Evolutionary conservation across 2,888 invertebrate species (phyloP).

Genomic region (Drosophila borborema): DNA sequence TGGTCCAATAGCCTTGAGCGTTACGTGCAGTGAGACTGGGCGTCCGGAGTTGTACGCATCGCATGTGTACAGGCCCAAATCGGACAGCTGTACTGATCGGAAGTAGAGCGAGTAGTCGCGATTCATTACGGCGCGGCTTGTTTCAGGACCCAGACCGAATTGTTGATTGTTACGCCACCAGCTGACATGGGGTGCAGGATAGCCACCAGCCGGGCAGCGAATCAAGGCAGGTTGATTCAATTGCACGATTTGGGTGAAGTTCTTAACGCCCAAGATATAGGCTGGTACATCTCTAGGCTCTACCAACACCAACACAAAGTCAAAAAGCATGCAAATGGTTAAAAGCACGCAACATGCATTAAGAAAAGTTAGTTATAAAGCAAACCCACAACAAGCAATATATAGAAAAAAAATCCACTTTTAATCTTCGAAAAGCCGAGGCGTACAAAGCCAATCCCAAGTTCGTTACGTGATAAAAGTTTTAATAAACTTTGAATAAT

Average conservation of each 20-base stretch:
- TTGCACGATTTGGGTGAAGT: slow-evolving; percentile 89
- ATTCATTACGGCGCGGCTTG: slow-evolving; percentile 87
- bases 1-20: slow-evolving; percentile 90
- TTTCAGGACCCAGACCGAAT: slow-evolving; percentile 88
- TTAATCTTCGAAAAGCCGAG: slow-evolving; percentile 7
- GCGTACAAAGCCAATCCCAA: slow-evolving; percentile 1
- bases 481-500: no score
- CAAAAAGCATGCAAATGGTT: slow-evolving; percentile 49
- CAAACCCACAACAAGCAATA: slow-evolving; percentile 55
- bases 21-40: slow-evolving; percentile 91
- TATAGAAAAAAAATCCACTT: neutral
- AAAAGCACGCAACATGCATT: slow-evolving; percentile 51
- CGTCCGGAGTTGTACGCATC: slow-evolving; percentile 94
- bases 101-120: slow-evolving; percentile 91
- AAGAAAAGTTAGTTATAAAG: slow-evolving; percentile 58
- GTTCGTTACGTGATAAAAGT: neutral
- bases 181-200: slow-evolving; percentile 91
- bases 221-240: slow-evolving; percentile 90
- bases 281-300: slow-evolving; percentile 85
- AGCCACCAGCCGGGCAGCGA: slow-evolving; percentile 93
- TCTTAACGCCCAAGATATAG: slow-evolving; percentile 89
- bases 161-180: slow-evolving; percentile 93
- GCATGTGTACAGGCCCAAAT: slow-evolving; percentile 94
- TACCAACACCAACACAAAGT: slow-evolving; percentile 50
- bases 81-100: slow-evolving; percentile 88